A percentile compares a stretch with the other conserved stretches of the same genome.
phyloP scores from a whole-genome alignment of 2,113 vertebrate genomes.

The Plectropomus leopardus region DNA sequence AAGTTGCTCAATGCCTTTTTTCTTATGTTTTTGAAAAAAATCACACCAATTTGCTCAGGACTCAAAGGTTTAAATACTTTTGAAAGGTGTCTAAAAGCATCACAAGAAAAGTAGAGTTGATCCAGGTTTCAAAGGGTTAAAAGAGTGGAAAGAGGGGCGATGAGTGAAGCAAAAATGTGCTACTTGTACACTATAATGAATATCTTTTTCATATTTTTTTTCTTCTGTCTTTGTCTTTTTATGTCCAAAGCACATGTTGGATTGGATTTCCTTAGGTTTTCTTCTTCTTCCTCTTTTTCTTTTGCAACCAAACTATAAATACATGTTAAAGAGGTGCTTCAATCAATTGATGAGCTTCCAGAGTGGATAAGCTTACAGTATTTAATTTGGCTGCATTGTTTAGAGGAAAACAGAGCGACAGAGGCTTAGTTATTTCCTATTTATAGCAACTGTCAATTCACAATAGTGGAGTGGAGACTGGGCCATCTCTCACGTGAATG shows the following conservation, averaged over 20 bases:
- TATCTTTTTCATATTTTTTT: background rate
- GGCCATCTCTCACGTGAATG: conserved; percentile 29
- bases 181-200: background rate
- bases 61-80: too few species aligned
- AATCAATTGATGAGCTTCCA: background rate
- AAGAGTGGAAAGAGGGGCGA: background rate
- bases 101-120: too few species aligned
- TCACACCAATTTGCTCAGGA: too few species aligned
- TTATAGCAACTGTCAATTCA: conserved; percentile 55
- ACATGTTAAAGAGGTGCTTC: background rate
- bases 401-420: background rate
- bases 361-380: background rate
- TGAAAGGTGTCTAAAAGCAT: too few species aligned
- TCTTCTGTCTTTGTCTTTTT: too few species aligned
- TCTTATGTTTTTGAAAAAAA: too few species aligned
- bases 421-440: conserved; percentile 45
- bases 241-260: background rate
- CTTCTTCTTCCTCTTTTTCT: background rate
- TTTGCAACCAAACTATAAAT: background rate
- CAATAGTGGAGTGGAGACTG: conserved; percentile 19
- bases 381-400: conserved; percentile 1
- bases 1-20: too few species aligned
- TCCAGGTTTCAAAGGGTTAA: too few species aligned
- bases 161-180: background rate
- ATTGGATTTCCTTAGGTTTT: background rate